Evolutionary conservation across 1,140 invertebrate species (phyloP).

Genomic region (Leptestheria dahalacensis): DNA sequence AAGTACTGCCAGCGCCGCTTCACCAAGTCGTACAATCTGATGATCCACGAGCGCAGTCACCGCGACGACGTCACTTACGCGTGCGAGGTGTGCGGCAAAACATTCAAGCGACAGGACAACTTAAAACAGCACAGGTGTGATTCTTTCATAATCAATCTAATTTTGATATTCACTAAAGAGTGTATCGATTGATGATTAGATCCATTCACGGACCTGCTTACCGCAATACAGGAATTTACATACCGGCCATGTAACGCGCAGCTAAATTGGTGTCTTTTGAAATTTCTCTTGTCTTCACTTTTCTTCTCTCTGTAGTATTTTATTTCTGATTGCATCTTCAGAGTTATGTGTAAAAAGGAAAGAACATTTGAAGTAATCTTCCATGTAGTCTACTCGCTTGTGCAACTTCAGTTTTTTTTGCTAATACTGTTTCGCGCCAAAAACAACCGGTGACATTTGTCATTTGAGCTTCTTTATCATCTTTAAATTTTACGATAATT

Average conservation of each 20-base stretch:
- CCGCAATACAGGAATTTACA: conserved; percentile 9
- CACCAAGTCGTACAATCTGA: conserved; percentile 98
- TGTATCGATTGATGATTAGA: conserved; percentile 12
- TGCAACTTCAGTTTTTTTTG: too few species aligned
- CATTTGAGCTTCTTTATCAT: too few species aligned
- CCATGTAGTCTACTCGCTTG: too few species aligned
- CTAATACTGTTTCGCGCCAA: too few species aligned
- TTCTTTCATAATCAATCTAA: not conserved
- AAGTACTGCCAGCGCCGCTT: conserved; percentile 96
- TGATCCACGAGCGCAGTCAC: conserved; percentile 97
- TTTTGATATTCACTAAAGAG: too few species aligned
- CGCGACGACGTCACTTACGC: conserved; percentile 95
- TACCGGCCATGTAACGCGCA: conserved; percentile 9
- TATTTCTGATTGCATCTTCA: not conserved
- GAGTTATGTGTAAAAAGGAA: too few species aligned
- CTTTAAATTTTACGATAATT: too few species aligned
- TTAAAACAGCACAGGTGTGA: conserved; percentile 84
- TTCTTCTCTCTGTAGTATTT: not conserved
- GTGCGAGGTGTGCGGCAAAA: conserved; percentile 96
- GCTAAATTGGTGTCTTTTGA: not conserved
- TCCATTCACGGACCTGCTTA: conserved; percentile 13
- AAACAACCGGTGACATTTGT: too few species aligned
- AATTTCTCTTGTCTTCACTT: conserved; percentile 1
- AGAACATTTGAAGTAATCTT: too few species aligned
- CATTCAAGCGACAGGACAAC: conserved; percentile 93